Evolutionary conservation across 2,113 vertebrate species (phyloP), one percentile per base, ranked within the genome.

Genomic region (Apaloderma vittatum): DNA sequence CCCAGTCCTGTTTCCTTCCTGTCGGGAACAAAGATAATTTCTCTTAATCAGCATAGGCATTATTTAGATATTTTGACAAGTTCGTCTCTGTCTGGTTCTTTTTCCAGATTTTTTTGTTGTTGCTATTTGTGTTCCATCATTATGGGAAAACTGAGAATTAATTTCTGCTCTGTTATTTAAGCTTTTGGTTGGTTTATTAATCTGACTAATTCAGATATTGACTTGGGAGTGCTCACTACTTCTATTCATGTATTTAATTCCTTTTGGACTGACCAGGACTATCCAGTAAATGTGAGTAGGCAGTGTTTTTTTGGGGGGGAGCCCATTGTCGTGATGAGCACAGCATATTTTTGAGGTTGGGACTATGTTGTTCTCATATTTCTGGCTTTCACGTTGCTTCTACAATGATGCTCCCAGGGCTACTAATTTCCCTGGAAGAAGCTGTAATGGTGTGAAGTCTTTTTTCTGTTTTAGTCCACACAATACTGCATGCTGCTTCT

Each of bases 1-100:
- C 10, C 2, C 0, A 0, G 7, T 8, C 18, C 40, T 58, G 8
- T 55, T 93, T 52, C 29, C 17, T 77, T 68, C 22, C 11, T 62
- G 12, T 30, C 21, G 72, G 32, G 15, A 77, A 52, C 48, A 72
- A 51, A 17, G 10, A 57, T 68, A 87, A 86, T 65, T 67, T 77
- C 9, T 67, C 43, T 62, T 37, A 37, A 36, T 59, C 43, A 73
- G 27, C 37, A 27, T 36, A 71, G 15, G 9, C 4, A 65, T 91
- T 68, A 45, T 75, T 77, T 83, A 80, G 20, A 36, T n/a, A 52
- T 71, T 94, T 91, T 52, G 1, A 40, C 49, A 81, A 86, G n/a
- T 58, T 15, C 20, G 62, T 6, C 12, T 77, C 24, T 68, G 29
- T 34, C 48, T 72, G 20, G 3, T 27, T 71, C 6, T 75, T 83